Conservation (phyloP, 2,113 vertebrate species). For the mouse (Mus musculus) region DNA sequence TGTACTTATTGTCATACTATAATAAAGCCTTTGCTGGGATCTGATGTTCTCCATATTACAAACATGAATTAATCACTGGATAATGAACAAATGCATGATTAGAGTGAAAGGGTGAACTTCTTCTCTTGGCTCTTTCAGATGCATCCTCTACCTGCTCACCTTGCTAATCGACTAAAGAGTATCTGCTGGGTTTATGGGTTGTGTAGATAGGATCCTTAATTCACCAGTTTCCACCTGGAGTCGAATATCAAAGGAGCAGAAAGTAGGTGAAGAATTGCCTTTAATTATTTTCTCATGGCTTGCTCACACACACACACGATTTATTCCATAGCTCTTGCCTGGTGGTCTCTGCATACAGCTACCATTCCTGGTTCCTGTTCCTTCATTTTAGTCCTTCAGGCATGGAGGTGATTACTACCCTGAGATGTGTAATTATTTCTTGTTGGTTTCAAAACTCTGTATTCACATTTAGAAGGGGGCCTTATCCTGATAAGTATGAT, state of each 20-base stretch:
- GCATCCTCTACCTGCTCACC: background rate
- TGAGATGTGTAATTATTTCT: background rate
- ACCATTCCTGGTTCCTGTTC: background rate
- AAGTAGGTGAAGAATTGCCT: background rate
- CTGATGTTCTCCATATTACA: background rate
- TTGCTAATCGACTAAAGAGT: background rate
- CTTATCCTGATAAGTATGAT: background rate
- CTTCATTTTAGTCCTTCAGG: background rate
- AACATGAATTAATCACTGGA: background rate
- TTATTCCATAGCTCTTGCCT: background rate
- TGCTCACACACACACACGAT: background rate
- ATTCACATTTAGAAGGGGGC: background rate
- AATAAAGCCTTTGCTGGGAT: background rate
- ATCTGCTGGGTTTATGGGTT: background rate
- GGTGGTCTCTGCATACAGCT: background rate
- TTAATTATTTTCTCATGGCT: background rate
- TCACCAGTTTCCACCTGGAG: background rate
- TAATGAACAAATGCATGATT: background rate
- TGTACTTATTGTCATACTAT: background rate
- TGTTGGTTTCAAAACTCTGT: background rate
- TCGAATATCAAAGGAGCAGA: background rate
- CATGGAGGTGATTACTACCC: background rate
- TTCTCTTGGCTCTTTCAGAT: background rate
- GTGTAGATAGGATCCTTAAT: background rate
- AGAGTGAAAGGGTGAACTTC: background rate